phyloP scores from a whole-genome alignment of 1,140 invertebrate genomes.

The Drosophila oshimai region DNA sequence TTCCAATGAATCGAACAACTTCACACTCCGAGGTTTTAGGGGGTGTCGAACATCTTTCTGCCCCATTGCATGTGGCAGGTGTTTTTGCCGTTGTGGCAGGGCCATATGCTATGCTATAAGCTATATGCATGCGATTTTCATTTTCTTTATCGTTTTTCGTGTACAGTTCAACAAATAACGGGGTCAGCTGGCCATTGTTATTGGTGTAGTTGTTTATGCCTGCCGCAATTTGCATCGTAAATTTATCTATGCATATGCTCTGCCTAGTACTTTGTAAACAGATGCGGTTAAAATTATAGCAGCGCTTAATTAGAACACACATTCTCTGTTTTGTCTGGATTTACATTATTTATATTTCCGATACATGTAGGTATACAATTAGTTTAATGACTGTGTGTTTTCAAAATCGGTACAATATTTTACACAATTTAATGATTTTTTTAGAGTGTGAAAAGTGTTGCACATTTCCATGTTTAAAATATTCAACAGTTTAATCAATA shows the following conservation, averaged over 20 bases:
- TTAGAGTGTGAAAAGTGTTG: no score
- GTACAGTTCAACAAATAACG: constrained; percentile 76
- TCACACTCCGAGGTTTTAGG: constrained; percentile 12
- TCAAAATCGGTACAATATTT: no score
- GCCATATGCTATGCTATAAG: constrained; percentile 19
- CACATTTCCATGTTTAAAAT: no score
- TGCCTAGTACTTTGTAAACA: constrained; percentile 3
- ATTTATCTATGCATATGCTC: constrained; percentile 29
- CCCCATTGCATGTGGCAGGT: constrained; percentile 38
- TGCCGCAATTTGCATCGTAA: constrained; percentile 61
- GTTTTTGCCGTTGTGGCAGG: constrained; percentile 17
- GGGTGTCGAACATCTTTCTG: constrained; percentile 38
- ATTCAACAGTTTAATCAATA: no score
- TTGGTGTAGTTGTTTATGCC: constrained; percentile 52
- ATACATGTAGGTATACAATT: no score
- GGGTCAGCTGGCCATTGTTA: constrained; percentile 73
- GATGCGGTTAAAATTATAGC: neutral
- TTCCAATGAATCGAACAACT: constrained; percentile 39
- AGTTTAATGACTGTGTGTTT: no score
- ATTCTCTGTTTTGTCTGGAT: neutral
- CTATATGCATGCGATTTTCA: constrained; percentile 43
- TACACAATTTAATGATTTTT: no score
- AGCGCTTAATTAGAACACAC: neutral
- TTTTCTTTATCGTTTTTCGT: constrained; percentile 42
- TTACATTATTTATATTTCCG: neutral